Evolutionary conservation across 53 echinoderm and acorn worm genomes (phyloP), one percentile per base, ranked within the genome.

Genomic region (Henricia sp.): DNA sequence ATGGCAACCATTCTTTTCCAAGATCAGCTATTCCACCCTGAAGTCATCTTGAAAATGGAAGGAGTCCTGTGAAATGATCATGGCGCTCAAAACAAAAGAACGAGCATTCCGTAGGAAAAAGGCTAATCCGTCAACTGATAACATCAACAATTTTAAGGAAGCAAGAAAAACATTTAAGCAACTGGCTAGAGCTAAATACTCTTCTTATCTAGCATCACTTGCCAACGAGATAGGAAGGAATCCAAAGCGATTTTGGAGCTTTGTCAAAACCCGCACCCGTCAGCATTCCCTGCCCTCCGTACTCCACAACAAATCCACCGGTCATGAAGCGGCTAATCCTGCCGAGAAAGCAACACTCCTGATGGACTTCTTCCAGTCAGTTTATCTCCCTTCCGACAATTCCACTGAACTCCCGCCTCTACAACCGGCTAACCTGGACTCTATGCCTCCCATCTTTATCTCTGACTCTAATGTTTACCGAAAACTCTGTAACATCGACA

Each of bases 201-300:
- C 4, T 6, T 28, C 27, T 9, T 63, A 63, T 25, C 63, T 63
- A 13, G 28, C 27, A 34, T 29, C 27, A 29, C 32, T 63, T 13
- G 63, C 4, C 32, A 34, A 26, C 5, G 32, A 63, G 29, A 29
- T 63, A 34, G 63, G 63, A 16, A 63, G 63, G n/a, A 63, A 63
- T 16, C 63, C 33, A 63, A 63, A 63, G 16, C 63, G 63, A 28
- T 63, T 63, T 25, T 63, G 63, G 63, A 63, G 63, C 16, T 63
- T 63, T 30, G 32, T 63, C 27, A 63, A 63, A 34, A 25, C 63
- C 3, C n/a, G 63, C 27, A 29, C 63, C 3, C 63, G 63, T 29
- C n/a, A 26, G 32, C 32, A 29, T 34, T 6, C 63, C 27, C 63
- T 29, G 13, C 63, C 63, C 3, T 4, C 63, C 6, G 63, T 63